Base-by-base conservation (phyloP, 2,888 invertebrate species). In the Quadriops clusia region DNA sequence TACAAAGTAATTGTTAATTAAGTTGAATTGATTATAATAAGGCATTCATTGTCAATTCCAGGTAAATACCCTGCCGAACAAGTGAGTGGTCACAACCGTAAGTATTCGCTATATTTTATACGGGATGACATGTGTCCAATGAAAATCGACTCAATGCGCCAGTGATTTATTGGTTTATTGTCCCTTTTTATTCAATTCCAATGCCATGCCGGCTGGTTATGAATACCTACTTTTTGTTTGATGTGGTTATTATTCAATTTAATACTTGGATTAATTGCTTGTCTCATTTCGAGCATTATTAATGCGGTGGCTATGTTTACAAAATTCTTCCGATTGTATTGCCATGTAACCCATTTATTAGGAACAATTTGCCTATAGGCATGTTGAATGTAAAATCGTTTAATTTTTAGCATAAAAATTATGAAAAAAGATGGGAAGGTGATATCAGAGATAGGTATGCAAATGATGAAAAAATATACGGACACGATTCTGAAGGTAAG, bases 111-210 rank as follows among this genome's bases (percentile, higher is more conserved):
- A 42, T 46, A 46, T 47, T 45, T 45, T 44, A 45, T 37, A 27
- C 36, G 31, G 33, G 36, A 37, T 46, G 49, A 46, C 49, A 47
- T 47, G 40, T 47, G 47, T 46, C 49, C 46, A 43, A 47, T 46
- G 45, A 44, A 47, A 46, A 49, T 48, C 47, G 46, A 46, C 42
- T 45, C 43, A 38, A 40, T 43, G 42, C 39, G 40, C 34, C 36
- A 41, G 35, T 49, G 49, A 50, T 47, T 49, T 47, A 47, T 49
- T 46, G 47, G 42, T 47, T 46, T 45, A 48, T 50, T 50, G 45
- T 48, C 40, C 46, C 42, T 44, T 45, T 50, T 47, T 44, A 38
- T 37, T 37, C 38, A 39, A 40, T 46, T 42, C 40, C 33, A 36
- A 42, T 39, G 39, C 36, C 42, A 46, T 41, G 39, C 37, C 37